Evolutionary conservation across 35 echinoderm and acorn worm species (phyloP), one percentile per base, ranked within the genome.

Genomic region (Ptychodera flava): DNA sequence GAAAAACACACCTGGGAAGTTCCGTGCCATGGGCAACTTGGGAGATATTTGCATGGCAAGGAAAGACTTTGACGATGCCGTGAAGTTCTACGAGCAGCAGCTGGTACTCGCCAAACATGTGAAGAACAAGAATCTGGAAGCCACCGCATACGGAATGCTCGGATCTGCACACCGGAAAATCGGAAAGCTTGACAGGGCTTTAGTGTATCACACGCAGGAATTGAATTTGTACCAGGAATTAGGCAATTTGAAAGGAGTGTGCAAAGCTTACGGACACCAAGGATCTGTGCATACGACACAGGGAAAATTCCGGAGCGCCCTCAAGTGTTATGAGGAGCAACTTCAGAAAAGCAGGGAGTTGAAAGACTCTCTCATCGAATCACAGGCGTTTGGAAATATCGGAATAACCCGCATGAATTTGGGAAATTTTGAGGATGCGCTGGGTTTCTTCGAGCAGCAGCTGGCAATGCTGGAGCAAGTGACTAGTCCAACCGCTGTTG

Each of bases 371-470:
- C 36, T 91, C 75, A 85, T 94, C 29, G 92, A 99, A 80, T 92
- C 96, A 79, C 96, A 99, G 83, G 96, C 96, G 0, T 94, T 81
- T 90, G 96, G 96, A 33, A 99, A 99, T 89, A 82, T 99, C 0
- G 96, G 96, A 31, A 99, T 99, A 31, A 92, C 96, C 30, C 94
- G 94, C 82, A 99, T 99, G 96, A 99, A 99, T 34, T 94, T 99
- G 96, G 90, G 91, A 31, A 90, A 94, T 38, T 99, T 94, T 85
- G 96, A 99, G 52, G 96, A 99, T 92, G 96, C 96, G 34, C 79
- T 99, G 1, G 96, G 96, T 22, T 99, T 90, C 77, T 99, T 99
- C 86, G 96, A 94, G 38, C 90, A 99, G 64, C 96, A 99, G 79
- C 79, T 99, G 16, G 91, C 85, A 15, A 93, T 88, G 0, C 78